phyloP scores from a whole-genome alignment of 2,888 invertebrate genomes.

The Chloromyia formosa region DNA sequence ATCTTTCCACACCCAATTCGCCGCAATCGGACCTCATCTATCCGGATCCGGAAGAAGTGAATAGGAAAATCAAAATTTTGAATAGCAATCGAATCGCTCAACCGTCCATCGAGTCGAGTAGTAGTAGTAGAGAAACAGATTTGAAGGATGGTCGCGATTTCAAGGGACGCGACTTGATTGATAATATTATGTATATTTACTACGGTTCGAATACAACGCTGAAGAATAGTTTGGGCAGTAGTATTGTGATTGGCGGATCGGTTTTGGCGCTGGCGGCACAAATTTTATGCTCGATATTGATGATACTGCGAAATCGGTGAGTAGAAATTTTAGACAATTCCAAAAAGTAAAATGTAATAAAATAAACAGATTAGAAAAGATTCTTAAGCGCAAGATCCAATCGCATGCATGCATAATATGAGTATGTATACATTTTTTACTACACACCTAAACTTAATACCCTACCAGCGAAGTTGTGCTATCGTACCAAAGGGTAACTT shows the following conservation, averaged over 20 bases:
- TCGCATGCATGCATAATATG: too few relatives aligned
- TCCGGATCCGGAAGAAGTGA: slow-evolving; percentile 52
- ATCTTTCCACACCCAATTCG: slow-evolving; percentile 37
- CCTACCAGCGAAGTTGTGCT: too few relatives aligned
- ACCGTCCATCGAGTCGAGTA: background rate
- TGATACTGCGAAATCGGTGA: slow-evolving; percentile 51
- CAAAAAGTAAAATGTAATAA: too few relatives aligned
- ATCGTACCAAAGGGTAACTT: too few relatives aligned
- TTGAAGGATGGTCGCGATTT: slow-evolving; percentile 63
- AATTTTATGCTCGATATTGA: slow-evolving; percentile 64
- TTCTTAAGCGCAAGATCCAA: too few relatives aligned
- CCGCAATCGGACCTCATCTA: slow-evolving; percentile 49
- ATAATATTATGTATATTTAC: slow-evolving; percentile 77
- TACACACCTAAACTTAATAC: too few relatives aligned
- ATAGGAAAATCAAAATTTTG: slow-evolving; percentile 47
- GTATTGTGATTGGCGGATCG: slow-evolving; percentile 65
- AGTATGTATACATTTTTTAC: too few relatives aligned
- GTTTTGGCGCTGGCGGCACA: slow-evolving; percentile 66
- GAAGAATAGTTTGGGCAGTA: slow-evolving; percentile 67
- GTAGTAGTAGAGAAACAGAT: slow-evolving; percentile 33
- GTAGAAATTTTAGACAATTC: background rate
- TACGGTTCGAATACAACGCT: slow-evolving; percentile 68
- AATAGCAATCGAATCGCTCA: slow-evolving; percentile 39
- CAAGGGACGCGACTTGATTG: slow-evolving; percentile 75
- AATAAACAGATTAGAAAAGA: too few relatives aligned